Percentiles rank a stretch among this genome's conserved stretches.
Evolutionary conservation across 2,113 vertebrate species (phyloP).

Genomic region (Neolamprologus sp.): DNA sequence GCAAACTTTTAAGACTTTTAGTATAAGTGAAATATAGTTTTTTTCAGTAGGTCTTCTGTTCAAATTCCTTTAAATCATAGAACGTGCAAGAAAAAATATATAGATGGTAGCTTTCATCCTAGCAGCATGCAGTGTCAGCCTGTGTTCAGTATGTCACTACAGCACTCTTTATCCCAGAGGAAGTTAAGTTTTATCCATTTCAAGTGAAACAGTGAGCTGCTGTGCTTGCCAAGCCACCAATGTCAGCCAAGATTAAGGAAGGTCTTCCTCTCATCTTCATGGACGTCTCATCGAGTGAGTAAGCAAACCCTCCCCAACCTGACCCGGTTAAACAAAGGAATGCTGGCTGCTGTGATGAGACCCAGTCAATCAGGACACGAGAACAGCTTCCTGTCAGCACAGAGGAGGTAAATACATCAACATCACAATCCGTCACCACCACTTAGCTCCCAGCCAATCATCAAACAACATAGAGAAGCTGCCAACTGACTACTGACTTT

Average conservation of each 20-base stretch:
- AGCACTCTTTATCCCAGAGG: not conserved
- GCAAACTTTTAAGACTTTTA: not conserved
- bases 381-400: conserved; percentile 54
- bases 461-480: conserved; percentile 38
- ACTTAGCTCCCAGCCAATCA: conserved; percentile 56
- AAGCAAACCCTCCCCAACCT: conserved; percentile 57
- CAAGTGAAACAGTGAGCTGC: not conserved
- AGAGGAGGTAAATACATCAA: conserved; percentile 62
- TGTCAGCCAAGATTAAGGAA: conserved; percentile 68
- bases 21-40: not conserved
- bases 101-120: not conserved
- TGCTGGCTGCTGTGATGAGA: conserved; percentile 27
- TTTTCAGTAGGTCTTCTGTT: not conserved
- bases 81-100: not conserved
- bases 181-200: not conserved
- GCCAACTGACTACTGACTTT: conserved; percentile 37
- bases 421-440: conserved; percentile 56
- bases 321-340: conserved; percentile 63
- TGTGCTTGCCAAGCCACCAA: conserved; percentile 48
- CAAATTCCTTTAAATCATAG: not conserved
- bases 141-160: not conserved
- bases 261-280: conserved; percentile 65
- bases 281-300: conserved; percentile 60
- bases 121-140: not conserved
- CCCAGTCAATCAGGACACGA: conserved; percentile 54